These are phyloP conservation scores for honey bee (Apis mellifera) DNA, from an alignment of 1,140 invertebrate genomes.

Conservation along the genomic window Amel_HAv3.1 CM009931.2:15271501-15272000, in stretches of 20 bases:
- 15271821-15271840: conserved; percentile 38
- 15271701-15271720: conserved; percentile 80
- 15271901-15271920: background rate
- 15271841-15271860: conserved; percentile 57
- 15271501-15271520: no score
- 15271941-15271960: background rate
- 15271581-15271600: background rate
- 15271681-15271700: conserved; percentile 81
- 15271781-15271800: conserved; percentile 11
- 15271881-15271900: conserved; percentile 4
- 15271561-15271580: background rate
- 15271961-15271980: no score
- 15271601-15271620: conserved; percentile 16
- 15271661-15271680: conserved; percentile 77
- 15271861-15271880: conserved; percentile 44
- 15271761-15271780: conserved; percentile 23
- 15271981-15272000: no score
- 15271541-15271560: background rate
- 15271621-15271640: conserved; percentile 14
- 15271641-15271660: conserved; percentile 35
- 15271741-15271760: conserved; percentile 32
- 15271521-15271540: background rate
- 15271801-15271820: background rate
- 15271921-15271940: background rate
- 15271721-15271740: conserved; percentile 77